phyloP scores from a whole-genome alignment of 2,888 invertebrate genomes.

The Bembecia ichneumoniformis region DNA sequence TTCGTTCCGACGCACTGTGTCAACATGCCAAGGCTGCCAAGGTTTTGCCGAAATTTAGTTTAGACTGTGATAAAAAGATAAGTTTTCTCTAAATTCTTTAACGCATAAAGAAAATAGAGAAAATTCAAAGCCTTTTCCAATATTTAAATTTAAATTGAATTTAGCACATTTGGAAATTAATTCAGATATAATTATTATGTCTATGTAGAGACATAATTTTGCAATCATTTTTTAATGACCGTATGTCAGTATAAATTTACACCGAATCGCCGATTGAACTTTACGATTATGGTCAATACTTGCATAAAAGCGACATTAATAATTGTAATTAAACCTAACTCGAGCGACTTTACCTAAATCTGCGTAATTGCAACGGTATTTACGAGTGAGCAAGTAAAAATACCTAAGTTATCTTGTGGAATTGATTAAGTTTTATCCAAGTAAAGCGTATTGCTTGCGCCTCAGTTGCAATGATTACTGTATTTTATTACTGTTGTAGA shows the following conservation, averaged over 20 bases:
- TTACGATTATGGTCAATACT: slow-evolving; percentile 55
- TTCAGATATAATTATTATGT: too few species aligned
- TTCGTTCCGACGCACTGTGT: too few species aligned
- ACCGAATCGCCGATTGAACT: slow-evolving; percentile 49
- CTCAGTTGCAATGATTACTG: too few species aligned
- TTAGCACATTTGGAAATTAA: too few species aligned
- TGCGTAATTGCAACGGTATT: slow-evolving; percentile 7
- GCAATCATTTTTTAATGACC: slow-evolving; percentile 12
- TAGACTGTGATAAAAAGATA: too few species aligned
- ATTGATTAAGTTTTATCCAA: slow-evolving; percentile 18
- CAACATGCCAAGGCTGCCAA: too few species aligned
- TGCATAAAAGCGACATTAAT: slow-evolving; percentile 39
- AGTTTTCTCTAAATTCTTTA: neutral
- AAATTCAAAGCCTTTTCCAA: too few species aligned
- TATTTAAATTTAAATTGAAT: too few species aligned
- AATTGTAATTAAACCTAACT: slow-evolving; percentile 38
- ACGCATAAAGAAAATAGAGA: too few species aligned
- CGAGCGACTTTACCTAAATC: slow-evolving; percentile 2
- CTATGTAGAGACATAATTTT: neutral
- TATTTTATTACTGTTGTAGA: too few species aligned
- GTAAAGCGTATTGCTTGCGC: slow-evolving; percentile 2
- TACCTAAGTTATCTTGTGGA: neutral
- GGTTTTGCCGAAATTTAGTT: too few species aligned
- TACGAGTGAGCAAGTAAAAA: slow-evolving; percentile 1
- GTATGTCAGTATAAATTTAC: slow-evolving; percentile 46